Base-by-base conservation (phyloP, 1,140 invertebrate species). In the Pseudomyrmex concolor region DNA sequence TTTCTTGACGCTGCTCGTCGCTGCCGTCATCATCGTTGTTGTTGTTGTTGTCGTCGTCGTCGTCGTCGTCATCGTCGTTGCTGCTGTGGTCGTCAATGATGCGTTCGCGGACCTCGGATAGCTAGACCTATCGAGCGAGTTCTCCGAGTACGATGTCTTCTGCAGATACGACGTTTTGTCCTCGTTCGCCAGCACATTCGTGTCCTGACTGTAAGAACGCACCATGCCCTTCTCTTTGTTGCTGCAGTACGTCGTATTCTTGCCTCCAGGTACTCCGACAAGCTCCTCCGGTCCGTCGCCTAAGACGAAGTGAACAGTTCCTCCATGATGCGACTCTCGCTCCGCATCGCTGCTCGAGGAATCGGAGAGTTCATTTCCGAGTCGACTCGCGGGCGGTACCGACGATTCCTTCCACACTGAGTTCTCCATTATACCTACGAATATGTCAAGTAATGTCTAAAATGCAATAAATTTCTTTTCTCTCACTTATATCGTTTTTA, bases 111-210 rank as follows among this genome's bases (percentile, higher is more conserved):
- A 4, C 45, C 62, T n/a, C n/a, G n/a, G 77, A 64, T 45, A 72
- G 51, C 59, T 45, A 7, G n/a, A 78, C 74, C 54, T 86, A 45
- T 94, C 93, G 63, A 94, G 88, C 45, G 93, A 94, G 55, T 95
- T 94, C 55, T 95, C 94, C 34, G 95, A 95, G 51, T 93, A 90
- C 4, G 94, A 95, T 1, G 92, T 93, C 84, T 94, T 94, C 17
- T 91, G 90, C 67, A 93, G 90, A 84, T 92, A 91, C 85, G 87
- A 84, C 57, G 60, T 63, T 63, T 90, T 90, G 17, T 92, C 89
- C 17, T 91, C 90, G 43, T 17, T 80, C 8, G 91, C n/a, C 57
- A 88, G 70, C 86, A 94, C 91, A 66, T 91, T 94, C 2, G 93
- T 91, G 55, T 94, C 93, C 67, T 94, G 94, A 48, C 93, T 94